Base-by-base conservation (phyloP, 2,888 invertebrate genomes). In the Ecliptopera silaceata region DNA sequence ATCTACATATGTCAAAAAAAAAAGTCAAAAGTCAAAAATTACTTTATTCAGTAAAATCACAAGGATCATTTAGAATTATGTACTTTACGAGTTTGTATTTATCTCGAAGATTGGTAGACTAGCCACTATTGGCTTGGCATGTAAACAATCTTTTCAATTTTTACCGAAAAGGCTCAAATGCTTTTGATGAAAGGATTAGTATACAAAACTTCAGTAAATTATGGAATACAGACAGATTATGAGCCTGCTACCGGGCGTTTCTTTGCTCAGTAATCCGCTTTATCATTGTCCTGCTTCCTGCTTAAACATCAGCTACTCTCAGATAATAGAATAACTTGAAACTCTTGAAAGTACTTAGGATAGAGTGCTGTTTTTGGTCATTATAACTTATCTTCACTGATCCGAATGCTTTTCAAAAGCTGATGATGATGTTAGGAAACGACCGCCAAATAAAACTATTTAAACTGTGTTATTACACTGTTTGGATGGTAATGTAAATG, bases 311-410 rank as follows among this genome's bases (percentile, higher is more conserved):
- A 38, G 46, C 41, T n/a, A 17, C 39, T n/a, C 46, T 53, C 31
- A 48, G 26, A 50, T 32, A 50, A 34, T 5, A 26, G 41, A 31
- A 47, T 36, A n/a, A 51, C 50, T 46, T 56, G 18, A 56, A 50
- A 45, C 20, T 12, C 43, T 36, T 11, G 18, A 36, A 43, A 12
- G 29, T 43, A 29, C 29, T 41, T 12, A 18, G n/a, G 12, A 29
- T 15, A 31, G 12, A 20, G 15, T 43, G 17, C 43, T 65, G 61
- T 65, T 59, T 61, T 47, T 55, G 53, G 59, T 61, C 59, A 63
- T 59, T 63, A 65, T 1, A 18, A 31, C 29, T 60, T 52, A 56
- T 56, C 54, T 12, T 12, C 34, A 56, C 51, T 54, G 44, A 47
- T 0, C 34, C 13, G n/a, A 15, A 34, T 46, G 22, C 26, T 43